A percentile compares a stretch with the other conserved stretches of the same genome.
Conservation (phyloP, 2,888 invertebrate species). For the Oscheius sp. region DNA sequence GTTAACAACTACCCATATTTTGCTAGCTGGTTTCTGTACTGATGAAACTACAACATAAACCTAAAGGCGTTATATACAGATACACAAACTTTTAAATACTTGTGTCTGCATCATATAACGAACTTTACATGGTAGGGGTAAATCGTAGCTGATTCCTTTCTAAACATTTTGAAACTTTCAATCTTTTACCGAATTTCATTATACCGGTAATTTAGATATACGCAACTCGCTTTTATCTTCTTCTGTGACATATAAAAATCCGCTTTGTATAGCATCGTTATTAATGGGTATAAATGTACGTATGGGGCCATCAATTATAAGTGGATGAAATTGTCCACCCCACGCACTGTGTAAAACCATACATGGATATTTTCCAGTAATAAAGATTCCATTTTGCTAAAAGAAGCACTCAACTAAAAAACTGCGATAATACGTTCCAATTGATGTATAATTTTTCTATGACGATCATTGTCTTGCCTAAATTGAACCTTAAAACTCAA, state of each 20-base stretch:
- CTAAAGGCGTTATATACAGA: slow-evolving; percentile 60
- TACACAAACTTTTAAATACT: slow-evolving; percentile 78
- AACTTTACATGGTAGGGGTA: slow-evolving; percentile 76
- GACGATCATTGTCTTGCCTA: slow-evolving; percentile 49
- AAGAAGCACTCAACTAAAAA: no score
- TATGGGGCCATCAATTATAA: slow-evolving; percentile 82
- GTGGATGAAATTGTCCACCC: slow-evolving; percentile 80
- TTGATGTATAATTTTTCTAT: slow-evolving; percentile 31
- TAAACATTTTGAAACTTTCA: slow-evolving; percentile 38
- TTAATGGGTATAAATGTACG: slow-evolving; percentile 89
- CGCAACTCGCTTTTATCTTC: slow-evolving; percentile 53
- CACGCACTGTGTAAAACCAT: slow-evolving; percentile 85
- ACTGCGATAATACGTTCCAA: slow-evolving; percentile 29
- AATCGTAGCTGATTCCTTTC: slow-evolving; percentile 64
- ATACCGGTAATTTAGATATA: slow-evolving; percentile 57
- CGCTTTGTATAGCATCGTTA: slow-evolving; percentile 93
- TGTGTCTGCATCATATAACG: slow-evolving; percentile 80
- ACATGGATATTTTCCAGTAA: slow-evolving; percentile 89
- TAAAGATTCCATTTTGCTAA: slow-evolving; percentile 84
- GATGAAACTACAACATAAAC: slow-evolving; percentile 70
- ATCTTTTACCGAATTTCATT: neutral
- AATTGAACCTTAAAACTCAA: slow-evolving; percentile 46
- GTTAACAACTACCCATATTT: slow-evolving; percentile 66
- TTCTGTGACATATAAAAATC: slow-evolving; percentile 87
- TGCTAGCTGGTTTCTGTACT: slow-evolving; percentile 54